phyloP scores from a whole-genome alignment of 2,113 vertebrate genomes.

The Neolamprologus sp. region DNA sequence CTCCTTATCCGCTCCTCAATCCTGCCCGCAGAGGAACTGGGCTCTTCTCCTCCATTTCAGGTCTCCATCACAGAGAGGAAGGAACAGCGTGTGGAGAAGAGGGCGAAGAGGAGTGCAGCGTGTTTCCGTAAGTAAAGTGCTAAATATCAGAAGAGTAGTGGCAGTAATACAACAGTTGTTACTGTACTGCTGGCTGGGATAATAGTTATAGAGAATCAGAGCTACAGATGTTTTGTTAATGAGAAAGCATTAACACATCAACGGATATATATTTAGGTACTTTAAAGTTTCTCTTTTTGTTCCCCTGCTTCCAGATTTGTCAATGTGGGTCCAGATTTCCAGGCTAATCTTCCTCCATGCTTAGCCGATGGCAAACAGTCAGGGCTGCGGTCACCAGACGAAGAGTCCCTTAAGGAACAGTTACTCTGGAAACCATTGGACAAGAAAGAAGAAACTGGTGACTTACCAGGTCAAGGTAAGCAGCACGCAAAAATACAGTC shows the following conservation, averaged over 20 bases:
- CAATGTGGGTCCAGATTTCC: constrained; percentile 70
- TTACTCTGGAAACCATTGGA: constrained; percentile 71
- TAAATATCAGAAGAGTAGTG: background rate
- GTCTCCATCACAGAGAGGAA: background rate
- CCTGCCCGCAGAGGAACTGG: constrained; percentile 66
- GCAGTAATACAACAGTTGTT: background rate
- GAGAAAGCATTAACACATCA: background rate
- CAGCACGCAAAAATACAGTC: background rate
- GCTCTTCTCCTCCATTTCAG: constrained; percentile 56
- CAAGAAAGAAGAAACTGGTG: constrained; percentile 34
- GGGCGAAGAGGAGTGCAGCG: background rate
- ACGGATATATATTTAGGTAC: background rate
- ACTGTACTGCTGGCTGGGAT: background rate
- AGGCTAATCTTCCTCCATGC: constrained; percentile 62
- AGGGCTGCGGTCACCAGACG: background rate
- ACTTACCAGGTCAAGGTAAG: constrained; percentile 58
- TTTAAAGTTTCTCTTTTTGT: background rate
- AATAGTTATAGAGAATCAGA: background rate
- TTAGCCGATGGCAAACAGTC: background rate
- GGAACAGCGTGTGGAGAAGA: background rate
- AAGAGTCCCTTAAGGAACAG: constrained; percentile 37
- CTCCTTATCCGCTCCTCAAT: constrained; percentile 70
- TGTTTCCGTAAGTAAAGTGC: constrained; percentile 30
- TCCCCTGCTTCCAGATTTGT: constrained; percentile 36
- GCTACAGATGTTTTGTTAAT: background rate